Evolutionary conservation across 2,113 vertebrate genomes (phyloP).

Genomic region (Gobio gobio): DNA sequence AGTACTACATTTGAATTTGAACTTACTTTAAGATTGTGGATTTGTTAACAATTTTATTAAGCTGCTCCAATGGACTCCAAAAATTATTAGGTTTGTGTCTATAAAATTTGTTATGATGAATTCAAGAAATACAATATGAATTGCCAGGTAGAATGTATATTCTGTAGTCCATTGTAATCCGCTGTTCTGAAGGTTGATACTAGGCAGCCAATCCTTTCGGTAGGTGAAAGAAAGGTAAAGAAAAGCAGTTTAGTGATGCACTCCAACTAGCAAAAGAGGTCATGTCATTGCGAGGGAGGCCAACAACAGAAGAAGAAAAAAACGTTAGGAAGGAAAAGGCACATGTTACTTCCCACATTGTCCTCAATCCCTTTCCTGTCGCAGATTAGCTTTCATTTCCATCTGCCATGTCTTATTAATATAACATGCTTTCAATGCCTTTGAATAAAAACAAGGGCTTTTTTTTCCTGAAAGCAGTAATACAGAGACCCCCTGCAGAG

Average conservation of each 20-base stretch:
- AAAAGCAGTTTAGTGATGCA: not conserved
- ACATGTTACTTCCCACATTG: not conserved
- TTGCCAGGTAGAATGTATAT: not conserved
- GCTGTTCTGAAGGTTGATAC: not conserved
- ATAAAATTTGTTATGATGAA: not conserved
- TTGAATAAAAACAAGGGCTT: constrained; percentile 41
- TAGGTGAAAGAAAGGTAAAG: not conserved
- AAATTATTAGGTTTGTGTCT: not conserved
- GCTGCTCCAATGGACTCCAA: not conserved
- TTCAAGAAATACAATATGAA: not conserved
- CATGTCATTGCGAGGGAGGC: not conserved
- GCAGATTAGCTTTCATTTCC: constrained; percentile 36
- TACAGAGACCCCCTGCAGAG: constrained; percentile 39
- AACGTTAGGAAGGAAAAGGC: not conserved
- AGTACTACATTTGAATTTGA: too few relatives aligned
- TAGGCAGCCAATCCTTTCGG: not conserved
- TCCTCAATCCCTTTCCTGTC: not conserved
- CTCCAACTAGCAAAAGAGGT: not conserved
- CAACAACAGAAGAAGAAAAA: not conserved
- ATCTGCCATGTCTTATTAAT: constrained; percentile 46
- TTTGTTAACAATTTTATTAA: not conserved
- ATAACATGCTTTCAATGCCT: constrained; percentile 34
- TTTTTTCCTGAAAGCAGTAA: constrained; percentile 19
- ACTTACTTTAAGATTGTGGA: not conserved
- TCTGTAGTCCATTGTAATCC: not conserved